Evolutionary conservation across 2,113 vertebrate genomes (phyloP).

Genomic region (Patagioenas fasciata): DNA sequence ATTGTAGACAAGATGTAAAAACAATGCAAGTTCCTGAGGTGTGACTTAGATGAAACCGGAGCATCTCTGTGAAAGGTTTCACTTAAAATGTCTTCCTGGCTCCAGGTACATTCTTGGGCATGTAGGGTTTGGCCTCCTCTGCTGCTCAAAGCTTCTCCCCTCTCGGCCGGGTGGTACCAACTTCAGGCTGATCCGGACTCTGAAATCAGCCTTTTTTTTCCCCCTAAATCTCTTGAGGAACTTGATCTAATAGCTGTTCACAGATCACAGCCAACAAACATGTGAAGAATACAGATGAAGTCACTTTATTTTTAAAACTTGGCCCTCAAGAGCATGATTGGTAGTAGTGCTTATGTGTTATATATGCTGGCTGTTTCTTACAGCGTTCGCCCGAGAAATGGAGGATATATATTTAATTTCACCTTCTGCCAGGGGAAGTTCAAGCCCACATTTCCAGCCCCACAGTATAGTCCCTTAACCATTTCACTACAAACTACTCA

Average conservation of each 20-base stretch:
- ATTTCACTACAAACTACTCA: background rate
- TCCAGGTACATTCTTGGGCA: background rate
- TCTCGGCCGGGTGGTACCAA: background rate
- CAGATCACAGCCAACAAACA: conserved; percentile 40
- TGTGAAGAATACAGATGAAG: conserved; percentile 53
- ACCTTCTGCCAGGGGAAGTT: conserved; percentile 26
- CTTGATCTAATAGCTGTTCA: conserved; percentile 35
- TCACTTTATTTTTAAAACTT: conserved; percentile 62
- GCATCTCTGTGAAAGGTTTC: background rate
- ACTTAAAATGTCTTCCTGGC: background rate
- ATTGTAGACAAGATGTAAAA: background rate
- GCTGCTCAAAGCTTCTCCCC: background rate
- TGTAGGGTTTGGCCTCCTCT: background rate
- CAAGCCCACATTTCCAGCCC: background rate
- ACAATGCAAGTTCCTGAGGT: background rate
- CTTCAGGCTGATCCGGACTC: background rate
- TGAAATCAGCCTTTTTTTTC: background rate
- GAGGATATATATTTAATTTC: conserved; percentile 41
- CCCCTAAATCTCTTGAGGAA: background rate
- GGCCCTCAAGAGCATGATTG: background rate
- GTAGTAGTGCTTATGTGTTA: conserved; percentile 29
- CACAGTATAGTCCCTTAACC: background rate
- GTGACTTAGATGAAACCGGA: background rate
- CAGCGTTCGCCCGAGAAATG: conserved; percentile 10
- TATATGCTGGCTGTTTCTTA: background rate